Evolutionary conservation across 2,797 vertebrate species (phyloP), one percentile per base, ranked within the genome.

Genomic region (Enteromius thamalakanensis): DNA sequence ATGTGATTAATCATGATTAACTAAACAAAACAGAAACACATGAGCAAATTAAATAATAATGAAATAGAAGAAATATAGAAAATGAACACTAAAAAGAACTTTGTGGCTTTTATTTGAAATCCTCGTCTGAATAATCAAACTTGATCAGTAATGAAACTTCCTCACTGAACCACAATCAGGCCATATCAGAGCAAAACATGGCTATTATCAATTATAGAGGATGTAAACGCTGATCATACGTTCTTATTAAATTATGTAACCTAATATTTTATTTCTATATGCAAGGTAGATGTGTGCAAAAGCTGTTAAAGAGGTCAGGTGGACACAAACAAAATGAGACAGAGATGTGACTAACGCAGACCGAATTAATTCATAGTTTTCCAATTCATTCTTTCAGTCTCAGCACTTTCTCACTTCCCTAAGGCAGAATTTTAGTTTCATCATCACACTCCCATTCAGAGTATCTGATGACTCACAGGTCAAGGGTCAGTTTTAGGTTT

Each of bases 391-490:
- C 29, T 42, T 21, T 55, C 34, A 9, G 67, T 60, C 23, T 71
- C 67, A 80, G 79, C 23, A 47, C 7, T 21, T 71, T n/a, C 23
- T 17, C 15, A 19, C 77, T 19, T 37, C 77, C 42, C 62, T 78
- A 15, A 34, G 6, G 42, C 60, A 9, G 47, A 19, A 78, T n/a
- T 34, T 26, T 14, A 1, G 10, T 72, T 72, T 81, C 68, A 47
- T 77, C 76, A 77, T 62, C 42, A 23, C 68, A 58, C 17, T 29
- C 51, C 26, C 42, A 17, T 49, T 81, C 29, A 64, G 1, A 47
- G 40, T 6, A 29, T 8, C 15, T 19, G 10, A 60, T 77, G 23
- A 77, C 64, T 64, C 17, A 64, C 17, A 77, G 14, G 32, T 64
- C 4, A 64, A 26, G 37, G 75, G 17, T 29, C 14, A 21, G 3